Conservation (phyloP, 2,888 invertebrate species). For the Perdita meconis region DNA sequence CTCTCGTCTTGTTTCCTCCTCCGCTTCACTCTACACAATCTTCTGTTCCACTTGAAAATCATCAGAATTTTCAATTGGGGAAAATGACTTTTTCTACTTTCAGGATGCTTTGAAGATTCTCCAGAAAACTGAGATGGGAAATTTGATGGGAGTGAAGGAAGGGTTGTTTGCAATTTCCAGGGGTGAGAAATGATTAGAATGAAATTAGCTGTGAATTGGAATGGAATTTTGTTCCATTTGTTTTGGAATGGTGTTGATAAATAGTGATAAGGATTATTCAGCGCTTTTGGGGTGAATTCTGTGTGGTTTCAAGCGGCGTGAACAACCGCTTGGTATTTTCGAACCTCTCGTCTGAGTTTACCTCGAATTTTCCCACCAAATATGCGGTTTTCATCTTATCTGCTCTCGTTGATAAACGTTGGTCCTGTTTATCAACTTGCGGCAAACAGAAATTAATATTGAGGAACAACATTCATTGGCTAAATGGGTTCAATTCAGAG, state of each 20-base stretch:
- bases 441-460: no score
- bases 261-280: conserved; percentile 40
- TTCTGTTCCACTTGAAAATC: background rate
- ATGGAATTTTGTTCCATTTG: no score
- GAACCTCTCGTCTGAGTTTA: conserved; percentile 29
- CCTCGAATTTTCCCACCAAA: conserved; percentile 32
- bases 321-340: conserved; percentile 32
- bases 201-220: no score
- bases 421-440: background rate
- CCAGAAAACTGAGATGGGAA: no score
- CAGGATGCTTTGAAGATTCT: no score
- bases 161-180: no score
- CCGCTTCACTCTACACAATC: conserved; percentile 4
- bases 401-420: conserved; percentile 10
- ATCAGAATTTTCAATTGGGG: no score
- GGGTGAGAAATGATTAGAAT: no score
- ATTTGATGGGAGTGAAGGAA: no score
- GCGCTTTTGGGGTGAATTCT: conserved; percentile 36
- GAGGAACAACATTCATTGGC: no score
- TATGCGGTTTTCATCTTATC: conserved; percentile 30
- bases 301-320: conserved; percentile 35
- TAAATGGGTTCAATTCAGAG: no score
- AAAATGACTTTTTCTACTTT: no score
- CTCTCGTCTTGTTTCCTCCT: background rate
- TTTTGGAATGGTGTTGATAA: conserved; percentile 53